Evolutionary conservation across 1,140 invertebrate species (phyloP), one percentile per base, ranked within the genome.

Genomic region (Cyrtorhinus lividipennis): DNA sequence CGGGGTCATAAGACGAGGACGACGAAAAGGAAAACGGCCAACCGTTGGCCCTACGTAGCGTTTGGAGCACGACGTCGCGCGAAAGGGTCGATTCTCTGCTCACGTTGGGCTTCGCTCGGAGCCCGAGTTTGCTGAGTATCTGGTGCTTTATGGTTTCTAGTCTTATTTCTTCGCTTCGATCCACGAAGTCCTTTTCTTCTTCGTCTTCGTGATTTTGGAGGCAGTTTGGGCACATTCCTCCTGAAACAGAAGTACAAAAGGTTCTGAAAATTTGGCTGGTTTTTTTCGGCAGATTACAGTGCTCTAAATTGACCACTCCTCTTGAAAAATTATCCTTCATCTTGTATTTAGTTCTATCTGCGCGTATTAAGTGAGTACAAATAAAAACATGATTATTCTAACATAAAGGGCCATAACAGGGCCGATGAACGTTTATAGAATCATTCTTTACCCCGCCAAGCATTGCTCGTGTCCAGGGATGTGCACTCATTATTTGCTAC

Each of bases 61-160:
- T 86, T 67, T 87, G 80, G 67, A 85, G 73, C 12, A 86, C 81
- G 26, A 87, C 73, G 61, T 86, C 81, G 62, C 79, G 75, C 0
- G 85, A 82, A 10, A 80, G 26, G 66, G 76, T 68, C 59, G 85
- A 72, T 10, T 80, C 80, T 56, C 79, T 73, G 3, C 83, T 85
- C 20, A 88, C 80, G 68, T 87, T 87, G 20, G 86, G 86, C 62
- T 81, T 80, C 10, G 73, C 72, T 45, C 77, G 78, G 18, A 88
- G 74, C 2, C 85, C 85, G 62, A 88, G 76, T 71, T 88, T 88
- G 5, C 79, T 80, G 13, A 88, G 73, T 65, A 88, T 88, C 72
- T 88, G 85, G 56, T 80, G 79, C 70, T 88, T 87, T 67, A 88
- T 87, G 1, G 84, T 83, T 69, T 88, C 85, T 25, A 88, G 73